Evolutionary conservation across 2,797 vertebrate species (phyloP).

Genomic region (Enteromius thamalakanensis): DNA sequence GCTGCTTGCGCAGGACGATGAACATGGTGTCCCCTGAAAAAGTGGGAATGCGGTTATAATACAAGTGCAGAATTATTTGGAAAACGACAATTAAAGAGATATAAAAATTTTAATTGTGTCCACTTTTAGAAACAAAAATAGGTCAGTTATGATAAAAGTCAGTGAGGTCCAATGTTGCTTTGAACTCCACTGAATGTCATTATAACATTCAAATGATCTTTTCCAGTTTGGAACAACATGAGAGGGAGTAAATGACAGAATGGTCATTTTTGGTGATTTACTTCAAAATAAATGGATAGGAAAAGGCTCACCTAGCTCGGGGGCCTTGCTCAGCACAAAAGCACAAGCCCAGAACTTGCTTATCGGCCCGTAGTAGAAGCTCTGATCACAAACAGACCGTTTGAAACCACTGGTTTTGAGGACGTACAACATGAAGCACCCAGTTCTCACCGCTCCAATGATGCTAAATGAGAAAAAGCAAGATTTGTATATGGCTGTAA

Average conservation of each 20-base stretch:
- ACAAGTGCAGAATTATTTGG: neutral
- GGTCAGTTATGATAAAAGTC: neutral
- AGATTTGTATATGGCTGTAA: neutral
- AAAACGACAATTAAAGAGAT: neutral
- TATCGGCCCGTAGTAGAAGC: conserved; percentile 68
- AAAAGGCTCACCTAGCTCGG: conserved; percentile 85
- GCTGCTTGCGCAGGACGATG: conserved; percentile 88
- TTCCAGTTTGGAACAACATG: neutral
- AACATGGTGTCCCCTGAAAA: conserved; percentile 85
- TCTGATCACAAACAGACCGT: conserved; percentile 78
- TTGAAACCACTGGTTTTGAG: conserved; percentile 75
- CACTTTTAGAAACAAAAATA: neutral
- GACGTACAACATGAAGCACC: conserved; percentile 75
- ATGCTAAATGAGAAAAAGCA: conserved; percentile 71
- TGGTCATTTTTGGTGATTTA: neutral
- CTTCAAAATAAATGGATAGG: neutral
- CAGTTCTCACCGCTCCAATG: conserved; percentile 75
- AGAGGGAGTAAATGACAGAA: neutral
- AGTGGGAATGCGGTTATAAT: neutral
- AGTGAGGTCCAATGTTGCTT: neutral
- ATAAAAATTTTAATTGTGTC: neutral
- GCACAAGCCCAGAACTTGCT: conserved; percentile 83
- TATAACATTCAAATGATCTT: neutral
- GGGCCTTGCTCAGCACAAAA: conserved; percentile 85
- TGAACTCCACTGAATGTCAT: neutral